These are phyloP conservation scores for Cebus imitator DNA, from an alignment of 2,113 vertebrate species.

Conservation along the genomic window DNA sequence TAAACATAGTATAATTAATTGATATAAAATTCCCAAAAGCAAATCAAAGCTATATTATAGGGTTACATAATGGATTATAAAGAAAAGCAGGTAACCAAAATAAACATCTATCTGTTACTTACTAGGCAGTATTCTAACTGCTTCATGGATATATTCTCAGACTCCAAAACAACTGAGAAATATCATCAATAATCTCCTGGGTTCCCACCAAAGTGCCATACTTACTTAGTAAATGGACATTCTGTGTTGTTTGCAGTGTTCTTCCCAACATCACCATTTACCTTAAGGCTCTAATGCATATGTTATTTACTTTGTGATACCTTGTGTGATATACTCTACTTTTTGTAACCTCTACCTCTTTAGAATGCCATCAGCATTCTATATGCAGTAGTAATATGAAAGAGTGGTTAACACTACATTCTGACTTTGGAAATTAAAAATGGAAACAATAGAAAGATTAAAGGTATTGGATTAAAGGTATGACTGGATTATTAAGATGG, in stretches of 20 bases:
- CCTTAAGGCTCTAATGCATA: not conserved
- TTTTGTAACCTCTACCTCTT: not conserved
- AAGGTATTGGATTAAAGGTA: not conserved
- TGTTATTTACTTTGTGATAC: not conserved
- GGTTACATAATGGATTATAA: not conserved
- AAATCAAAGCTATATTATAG: slow-evolving; percentile 24
- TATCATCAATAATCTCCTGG: not conserved
- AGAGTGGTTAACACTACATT: not conserved
- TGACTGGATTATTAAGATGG: not conserved
- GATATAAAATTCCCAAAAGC: not conserved
- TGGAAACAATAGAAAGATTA: not conserved
- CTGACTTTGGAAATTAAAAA: slow-evolving; percentile 23
- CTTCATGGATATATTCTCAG: not conserved
- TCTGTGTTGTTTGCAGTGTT: not conserved
- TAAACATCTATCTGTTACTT: not conserved
- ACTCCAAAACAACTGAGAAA: not conserved
- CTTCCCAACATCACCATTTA: not conserved
- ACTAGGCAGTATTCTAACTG: not conserved
- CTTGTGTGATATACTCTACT: not conserved
- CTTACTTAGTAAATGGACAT: not conserved
- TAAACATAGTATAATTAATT: not conserved
- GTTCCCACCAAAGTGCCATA: not conserved
- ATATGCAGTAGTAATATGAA: not conserved
- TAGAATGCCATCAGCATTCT: not conserved
- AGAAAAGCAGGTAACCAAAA: not conserved